phyloP scores from a whole-genome alignment of 1,140 invertebrate genomes.

The Metaphire vulgaris region DNA sequence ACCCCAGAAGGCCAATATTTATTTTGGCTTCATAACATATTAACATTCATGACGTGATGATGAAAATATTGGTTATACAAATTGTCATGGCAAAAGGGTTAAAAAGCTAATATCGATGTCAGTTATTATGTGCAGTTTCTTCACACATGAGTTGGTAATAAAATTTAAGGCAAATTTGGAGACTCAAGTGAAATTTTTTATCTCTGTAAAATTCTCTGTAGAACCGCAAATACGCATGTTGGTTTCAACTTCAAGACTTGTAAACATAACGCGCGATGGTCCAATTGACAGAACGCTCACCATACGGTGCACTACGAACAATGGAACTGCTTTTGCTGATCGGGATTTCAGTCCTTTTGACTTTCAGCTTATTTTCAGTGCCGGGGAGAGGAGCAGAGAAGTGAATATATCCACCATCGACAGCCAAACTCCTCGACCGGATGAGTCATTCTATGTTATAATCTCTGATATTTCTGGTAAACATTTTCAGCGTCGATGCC shows the following conservation, averaged over 20 bases:
- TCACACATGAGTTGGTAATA: too few relatives aligned
- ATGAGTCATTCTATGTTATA: constrained; percentile 3
- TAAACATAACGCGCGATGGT: neutral
- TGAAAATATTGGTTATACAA: too few relatives aligned
- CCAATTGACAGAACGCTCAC: neutral
- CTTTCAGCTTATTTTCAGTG: neutral
- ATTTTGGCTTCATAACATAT: too few relatives aligned
- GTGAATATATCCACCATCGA: constrained; percentile 6
- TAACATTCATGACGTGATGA: too few relatives aligned
- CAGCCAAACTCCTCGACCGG: neutral
- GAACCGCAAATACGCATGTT: neutral
- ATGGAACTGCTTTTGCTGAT: neutral
- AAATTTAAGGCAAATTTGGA: too few relatives aligned
- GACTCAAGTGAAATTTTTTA: too few relatives aligned
- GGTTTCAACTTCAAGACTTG: neutral
- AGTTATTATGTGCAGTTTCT: too few relatives aligned
- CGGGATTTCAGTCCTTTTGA: constrained; percentile 3
- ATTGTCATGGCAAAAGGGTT: too few relatives aligned
- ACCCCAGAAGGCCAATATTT: too few relatives aligned
- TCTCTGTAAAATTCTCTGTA: neutral
- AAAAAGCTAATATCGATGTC: too few relatives aligned
- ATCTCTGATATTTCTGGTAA: constrained; percentile 7
- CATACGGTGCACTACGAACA: neutral
- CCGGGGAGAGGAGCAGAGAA: neutral
- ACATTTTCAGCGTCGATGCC: too few relatives aligned